These are phyloP conservation scores for Scolopax mira DNA, from an alignment of 2,113 vertebrate species.

Conservation along the genomic window DNA sequence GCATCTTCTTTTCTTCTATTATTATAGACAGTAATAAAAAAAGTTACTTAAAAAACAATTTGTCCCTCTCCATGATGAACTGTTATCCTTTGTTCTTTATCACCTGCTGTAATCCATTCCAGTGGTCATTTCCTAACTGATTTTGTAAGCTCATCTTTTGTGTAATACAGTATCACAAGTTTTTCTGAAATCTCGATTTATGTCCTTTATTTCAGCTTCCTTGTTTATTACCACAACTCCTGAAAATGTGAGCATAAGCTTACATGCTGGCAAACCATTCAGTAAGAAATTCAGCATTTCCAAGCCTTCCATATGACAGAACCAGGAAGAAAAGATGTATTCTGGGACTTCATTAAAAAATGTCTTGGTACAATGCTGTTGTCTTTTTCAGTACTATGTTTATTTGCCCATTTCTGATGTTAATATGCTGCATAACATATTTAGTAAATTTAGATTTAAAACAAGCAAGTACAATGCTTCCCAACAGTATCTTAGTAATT, in stretches of 20 bases:
- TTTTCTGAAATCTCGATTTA: slow-evolving; percentile 20
- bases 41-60: not conserved
- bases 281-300: not conserved
- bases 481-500: not conserved
- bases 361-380: not conserved
- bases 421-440: not conserved
- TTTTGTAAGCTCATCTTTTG: slow-evolving; percentile 37
- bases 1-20: not conserved
- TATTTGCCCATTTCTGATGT: not conserved
- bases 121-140: not conserved
- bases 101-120: not conserved
- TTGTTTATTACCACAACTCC: not conserved
- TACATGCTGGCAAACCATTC: not conserved
- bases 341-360: not conserved
- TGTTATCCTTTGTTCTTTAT: not conserved
- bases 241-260: slow-evolving; percentile 11
- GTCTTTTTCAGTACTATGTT: not conserved
- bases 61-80: not conserved
- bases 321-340: not conserved
- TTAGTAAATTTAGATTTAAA: not conserved
- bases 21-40: not conserved
- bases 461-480: not conserved
- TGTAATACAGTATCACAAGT: not conserved
- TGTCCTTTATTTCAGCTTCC: not conserved
- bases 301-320: not conserved